phyloP scores from a whole-genome alignment of 2,113 vertebrate species.

The Lampris incognitus region DNA sequence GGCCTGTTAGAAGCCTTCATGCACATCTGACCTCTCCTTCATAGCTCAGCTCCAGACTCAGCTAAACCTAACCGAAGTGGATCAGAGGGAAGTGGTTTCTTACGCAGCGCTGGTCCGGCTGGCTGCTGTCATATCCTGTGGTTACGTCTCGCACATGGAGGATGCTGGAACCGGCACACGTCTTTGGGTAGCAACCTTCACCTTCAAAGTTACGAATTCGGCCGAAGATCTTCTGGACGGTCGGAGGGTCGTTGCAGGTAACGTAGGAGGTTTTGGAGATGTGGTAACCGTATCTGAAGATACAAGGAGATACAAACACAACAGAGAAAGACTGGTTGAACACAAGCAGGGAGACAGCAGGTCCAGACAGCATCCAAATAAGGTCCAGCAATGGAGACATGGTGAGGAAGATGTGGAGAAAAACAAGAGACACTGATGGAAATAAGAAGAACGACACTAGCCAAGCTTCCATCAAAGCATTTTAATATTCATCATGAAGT shows the following conservation, averaged over 20 bases:
- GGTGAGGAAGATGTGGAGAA: too few species aligned
- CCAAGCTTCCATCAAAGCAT: too few species aligned
- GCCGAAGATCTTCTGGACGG: conserved; percentile 89
- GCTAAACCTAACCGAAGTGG: background rate
- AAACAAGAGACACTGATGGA: too few species aligned
- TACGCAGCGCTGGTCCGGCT: conserved; percentile 84
- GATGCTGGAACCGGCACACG: conserved; percentile 84
- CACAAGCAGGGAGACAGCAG: background rate
- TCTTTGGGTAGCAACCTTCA: conserved; percentile 83
- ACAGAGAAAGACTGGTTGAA: background rate
- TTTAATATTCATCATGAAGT: too few species aligned
- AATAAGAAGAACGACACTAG: too few species aligned
- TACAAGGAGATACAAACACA: conserved; percentile 20
- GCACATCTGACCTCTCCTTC: too few species aligned
- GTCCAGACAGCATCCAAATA: too few species aligned
- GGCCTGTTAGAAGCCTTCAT: background rate
- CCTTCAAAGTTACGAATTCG: conserved; percentile 86
- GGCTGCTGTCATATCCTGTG: conserved; percentile 94
- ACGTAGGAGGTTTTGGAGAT: conserved; percentile 94
- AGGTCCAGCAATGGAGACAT: too few species aligned
- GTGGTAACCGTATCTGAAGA: conserved; percentile 91
- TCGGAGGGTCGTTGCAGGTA: conserved; percentile 88
- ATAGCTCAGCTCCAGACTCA: background rate
- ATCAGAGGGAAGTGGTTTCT: background rate
- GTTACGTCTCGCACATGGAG: conserved; percentile 89